These are phyloP conservation scores for Battus philenor DNA, from an alignment of 1,140 invertebrate genomes.

Conservation along the genomic window DNA sequence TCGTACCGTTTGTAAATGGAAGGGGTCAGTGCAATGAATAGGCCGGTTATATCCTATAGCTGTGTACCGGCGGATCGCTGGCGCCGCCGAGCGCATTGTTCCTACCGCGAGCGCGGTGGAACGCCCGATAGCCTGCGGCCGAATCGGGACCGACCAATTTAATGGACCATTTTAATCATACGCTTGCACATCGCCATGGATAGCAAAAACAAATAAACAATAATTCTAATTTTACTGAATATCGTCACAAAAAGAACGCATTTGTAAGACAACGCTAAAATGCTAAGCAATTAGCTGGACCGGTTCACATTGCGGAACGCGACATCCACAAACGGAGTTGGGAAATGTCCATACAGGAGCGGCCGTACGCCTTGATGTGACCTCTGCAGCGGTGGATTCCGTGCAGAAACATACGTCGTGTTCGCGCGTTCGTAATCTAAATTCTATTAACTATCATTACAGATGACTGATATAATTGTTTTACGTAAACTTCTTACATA, in stretches of 20 bases:
- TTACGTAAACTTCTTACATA: too few relatives aligned
- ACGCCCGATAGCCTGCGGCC: slow-evolving; percentile 11
- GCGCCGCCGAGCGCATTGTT: slow-evolving; percentile 12
- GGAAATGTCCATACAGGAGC: slow-evolving; percentile 14
- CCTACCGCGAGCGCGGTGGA: neutral
- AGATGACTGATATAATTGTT: too few relatives aligned
- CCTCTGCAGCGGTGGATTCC: neutral
- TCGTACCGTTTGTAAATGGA: too few relatives aligned
- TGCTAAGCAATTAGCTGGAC: slow-evolving; percentile 8
- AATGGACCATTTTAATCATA: slow-evolving; percentile 10
- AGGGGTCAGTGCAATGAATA: too few relatives aligned
- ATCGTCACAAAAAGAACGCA: neutral
- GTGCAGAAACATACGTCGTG: too few relatives aligned
- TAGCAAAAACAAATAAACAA: slow-evolving; percentile 2
- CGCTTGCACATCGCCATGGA: slow-evolving; percentile 5
- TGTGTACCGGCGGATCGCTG: neutral
- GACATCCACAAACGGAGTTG: slow-evolving; percentile 2
- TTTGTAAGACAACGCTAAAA: slow-evolving; percentile 11
- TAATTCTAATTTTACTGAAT: too few relatives aligned
- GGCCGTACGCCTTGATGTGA: slow-evolving; percentile 10
- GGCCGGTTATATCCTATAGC: slow-evolving; percentile 1
- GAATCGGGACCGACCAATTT: slow-evolving; percentile 9
- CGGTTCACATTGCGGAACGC: slow-evolving; percentile 11
- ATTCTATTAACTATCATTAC: too few relatives aligned
- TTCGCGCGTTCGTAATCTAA: too few relatives aligned